phyloP scores from a whole-genome alignment of 2,888 invertebrate species.

The Drosophila mulleri region DNA sequence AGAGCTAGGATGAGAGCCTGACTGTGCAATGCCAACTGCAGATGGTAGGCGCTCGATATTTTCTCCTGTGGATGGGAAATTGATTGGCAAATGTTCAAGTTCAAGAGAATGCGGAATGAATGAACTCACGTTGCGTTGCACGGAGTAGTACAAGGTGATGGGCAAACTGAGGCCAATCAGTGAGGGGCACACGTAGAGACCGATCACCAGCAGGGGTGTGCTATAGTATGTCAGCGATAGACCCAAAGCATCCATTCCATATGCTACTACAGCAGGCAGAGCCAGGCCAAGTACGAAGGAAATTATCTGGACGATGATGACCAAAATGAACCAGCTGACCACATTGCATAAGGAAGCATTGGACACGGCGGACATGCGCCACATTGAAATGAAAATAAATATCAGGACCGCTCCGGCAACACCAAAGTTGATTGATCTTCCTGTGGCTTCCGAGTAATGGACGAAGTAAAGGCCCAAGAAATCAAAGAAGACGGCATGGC shows the following conservation, averaged over 20 bases:
- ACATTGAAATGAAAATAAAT: constrained; percentile 69
- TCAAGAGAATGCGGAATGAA: too few relatives aligned
- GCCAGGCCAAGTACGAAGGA: constrained; percentile 78
- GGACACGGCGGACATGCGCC: constrained; percentile 70
- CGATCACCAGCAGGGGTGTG: constrained; percentile 86
- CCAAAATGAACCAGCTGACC: constrained; percentile 56
- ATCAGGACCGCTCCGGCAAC: constrained; percentile 82
- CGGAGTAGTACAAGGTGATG: constrained; percentile 70
- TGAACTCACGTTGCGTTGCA: constrained; percentile 72
- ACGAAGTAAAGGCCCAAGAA: constrained; percentile 89
- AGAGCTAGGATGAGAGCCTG: constrained; percentile 77
- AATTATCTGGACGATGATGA: constrained; percentile 45
- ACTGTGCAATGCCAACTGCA: constrained; percentile 81
- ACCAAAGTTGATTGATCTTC: constrained; percentile 82
- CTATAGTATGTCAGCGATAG: constrained; percentile 87
- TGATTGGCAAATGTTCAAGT: background rate
- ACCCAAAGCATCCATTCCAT: constrained; percentile 82
- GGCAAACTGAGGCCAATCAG: constrained; percentile 80
- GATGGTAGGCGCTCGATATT: constrained; percentile 64
- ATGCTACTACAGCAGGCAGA: constrained; percentile 81
- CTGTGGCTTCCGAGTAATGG: constrained; percentile 86
- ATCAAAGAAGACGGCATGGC: constrained; percentile 89
- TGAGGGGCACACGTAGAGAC: constrained; percentile 81
- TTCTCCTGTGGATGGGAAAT: constrained; percentile 58
- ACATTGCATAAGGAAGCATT: constrained; percentile 32